These are phyloP conservation scores for Anthonomus grandis DNA, from an alignment of 1,140 invertebrate species.

Conservation along the genomic window DNA sequence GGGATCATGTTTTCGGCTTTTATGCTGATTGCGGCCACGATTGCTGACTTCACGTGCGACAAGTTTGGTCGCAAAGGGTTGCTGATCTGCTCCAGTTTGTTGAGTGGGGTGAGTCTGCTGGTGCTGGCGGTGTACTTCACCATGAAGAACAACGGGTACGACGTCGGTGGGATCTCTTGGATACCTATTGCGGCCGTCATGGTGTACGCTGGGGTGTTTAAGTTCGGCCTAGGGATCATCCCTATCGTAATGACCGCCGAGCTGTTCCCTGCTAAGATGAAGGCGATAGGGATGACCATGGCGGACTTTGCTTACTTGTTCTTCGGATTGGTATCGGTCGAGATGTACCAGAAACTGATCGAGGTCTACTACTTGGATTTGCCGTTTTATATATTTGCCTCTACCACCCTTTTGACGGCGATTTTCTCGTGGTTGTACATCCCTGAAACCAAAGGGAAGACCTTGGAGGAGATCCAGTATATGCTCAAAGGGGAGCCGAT, in stretches of 20 bases:
- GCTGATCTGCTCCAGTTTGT: constrained; percentile 37
- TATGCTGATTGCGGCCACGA: constrained; percentile 39
- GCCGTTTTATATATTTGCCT: constrained; percentile 68
- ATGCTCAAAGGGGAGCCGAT: constrained; percentile 38
- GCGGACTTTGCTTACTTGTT: constrained; percentile 41
- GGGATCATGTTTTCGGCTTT: constrained; percentile 42
- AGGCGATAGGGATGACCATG: constrained; percentile 49
- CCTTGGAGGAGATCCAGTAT: constrained; percentile 66
- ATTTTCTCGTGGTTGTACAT: constrained; percentile 63
- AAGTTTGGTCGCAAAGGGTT: constrained; percentile 42
- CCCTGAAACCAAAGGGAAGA: constrained; percentile 77
- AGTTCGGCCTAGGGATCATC: constrained; percentile 53
- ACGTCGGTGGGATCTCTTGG: constrained; percentile 33
- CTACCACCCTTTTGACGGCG: constrained; percentile 56
- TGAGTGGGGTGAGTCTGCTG: constrained; percentile 36
- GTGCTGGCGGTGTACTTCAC: constrained; percentile 42
- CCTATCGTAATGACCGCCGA: constrained; percentile 70
- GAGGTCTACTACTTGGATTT: constrained; percentile 50
- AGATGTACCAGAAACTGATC: constrained; percentile 57
- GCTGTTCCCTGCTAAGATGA: constrained; percentile 63
- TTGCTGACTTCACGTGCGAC: constrained; percentile 37
- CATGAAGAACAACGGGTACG: constrained; percentile 34
- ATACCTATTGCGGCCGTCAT: constrained; percentile 41
- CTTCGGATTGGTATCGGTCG: constrained; percentile 63
- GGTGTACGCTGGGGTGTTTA: constrained; percentile 41